Evolutionary conservation across 1,140 invertebrate genomes (phyloP).

Genomic region (Xylocopa sonorina): DNA sequence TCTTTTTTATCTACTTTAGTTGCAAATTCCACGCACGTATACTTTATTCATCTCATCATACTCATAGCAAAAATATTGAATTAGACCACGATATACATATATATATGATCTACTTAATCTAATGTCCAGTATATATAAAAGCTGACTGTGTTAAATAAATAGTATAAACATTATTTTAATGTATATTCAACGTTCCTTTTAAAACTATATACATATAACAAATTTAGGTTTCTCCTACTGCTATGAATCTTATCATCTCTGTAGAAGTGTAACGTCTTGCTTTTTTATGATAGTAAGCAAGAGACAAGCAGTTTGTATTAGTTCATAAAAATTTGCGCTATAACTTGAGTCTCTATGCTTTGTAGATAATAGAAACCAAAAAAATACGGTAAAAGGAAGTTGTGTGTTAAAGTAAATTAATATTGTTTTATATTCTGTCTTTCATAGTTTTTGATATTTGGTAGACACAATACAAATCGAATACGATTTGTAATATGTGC

Average conservation of each 20-base stretch:
- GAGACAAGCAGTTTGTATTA: constrained; percentile 8
- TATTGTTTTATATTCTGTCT: neutral
- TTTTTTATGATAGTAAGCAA: constrained; percentile 3
- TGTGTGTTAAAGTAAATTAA: constrained; percentile 37
- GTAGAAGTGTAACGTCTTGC: neutral
- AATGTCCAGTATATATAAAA: constrained; percentile 36
- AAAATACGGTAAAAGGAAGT: constrained; percentile 35
- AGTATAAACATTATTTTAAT: constrained; percentile 51
- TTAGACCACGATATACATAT: constrained; percentile 27
- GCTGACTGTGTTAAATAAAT: constrained; percentile 50
- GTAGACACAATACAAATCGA: constrained; percentile 32
- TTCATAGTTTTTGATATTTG: constrained; percentile 37
- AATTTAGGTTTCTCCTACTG: constrained; percentile 4
- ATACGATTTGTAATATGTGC: constrained; percentile 38
- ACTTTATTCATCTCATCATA: constrained; percentile 14
- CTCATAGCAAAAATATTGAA: constrained; percentile 51
- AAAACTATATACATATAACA: constrained; percentile 46
- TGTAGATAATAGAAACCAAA: constrained; percentile 37
- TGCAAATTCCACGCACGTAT: neutral
- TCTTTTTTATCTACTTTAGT: neutral
- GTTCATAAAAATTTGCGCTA: constrained; percentile 20
- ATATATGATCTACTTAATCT: constrained; percentile 24
- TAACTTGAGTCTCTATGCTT: constrained; percentile 18
- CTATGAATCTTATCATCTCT: constrained; percentile 9
- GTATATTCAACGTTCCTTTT: constrained; percentile 31